Evolutionary conservation across 1,140 invertebrate genomes (phyloP), one percentile per base, ranked within the genome.

Genomic region (Vanessa atalanta): DNA sequence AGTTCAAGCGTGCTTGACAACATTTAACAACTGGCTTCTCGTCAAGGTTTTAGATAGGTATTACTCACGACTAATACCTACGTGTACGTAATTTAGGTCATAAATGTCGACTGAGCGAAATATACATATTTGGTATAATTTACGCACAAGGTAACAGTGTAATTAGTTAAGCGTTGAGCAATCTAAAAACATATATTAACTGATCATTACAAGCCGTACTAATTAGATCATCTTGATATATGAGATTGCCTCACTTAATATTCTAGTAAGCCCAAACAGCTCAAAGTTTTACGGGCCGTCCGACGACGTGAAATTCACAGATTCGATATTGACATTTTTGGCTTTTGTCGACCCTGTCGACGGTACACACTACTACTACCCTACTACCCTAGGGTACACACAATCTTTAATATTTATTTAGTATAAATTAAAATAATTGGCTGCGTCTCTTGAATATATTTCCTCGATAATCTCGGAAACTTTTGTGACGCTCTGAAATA

Each of bases 21-120:
- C 26, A 15, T 53, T 69, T 16, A 60, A 69, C 53, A 69, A 51
- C 53, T 69, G 50, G 15, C 43, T 50, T 20, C 3, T 14, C 16
- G 51, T 69, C 66, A 69, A 69, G 66, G 66, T 69, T 47, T 60
- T 69, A 69, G 53, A 69, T 69, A 69, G 66, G 53, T 31, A 67
- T 47, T 55, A 14, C 31, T 61, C 26, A 61, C 31, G 57, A 37
- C 53, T 69, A 23, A 69, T 55, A 69, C 37, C 26, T 57, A 55
- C 11, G 23, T 31, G 20, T 51, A 31, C n/a, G 50, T 61, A 61
- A 69, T 57, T 69, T 43, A 69, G 66, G 66, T 57, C 53, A 50
- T 47, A 53, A 3, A 57, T 16, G 16, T 57, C n/a, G 43, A 47
- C 66, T 23, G 37, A 31, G 15, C n/a, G 11, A 37, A 47, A 12